Evolutionary conservation across 2,797 vertebrate genomes (phyloP).

Genomic region (Columba guinea): DNA sequence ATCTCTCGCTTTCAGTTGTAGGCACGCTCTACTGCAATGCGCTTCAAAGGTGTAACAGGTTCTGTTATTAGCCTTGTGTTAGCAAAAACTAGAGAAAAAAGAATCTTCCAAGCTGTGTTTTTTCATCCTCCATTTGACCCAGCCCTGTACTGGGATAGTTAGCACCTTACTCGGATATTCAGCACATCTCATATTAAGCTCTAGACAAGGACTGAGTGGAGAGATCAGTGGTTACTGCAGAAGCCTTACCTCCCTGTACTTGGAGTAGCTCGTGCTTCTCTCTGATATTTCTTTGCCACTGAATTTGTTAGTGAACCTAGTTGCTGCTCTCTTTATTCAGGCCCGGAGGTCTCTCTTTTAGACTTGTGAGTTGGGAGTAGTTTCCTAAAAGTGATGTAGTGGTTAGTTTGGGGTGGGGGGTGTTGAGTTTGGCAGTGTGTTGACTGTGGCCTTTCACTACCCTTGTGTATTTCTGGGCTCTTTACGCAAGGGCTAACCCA

Average conservation of each 20-base stretch:
- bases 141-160: not conserved
- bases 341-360: not conserved
- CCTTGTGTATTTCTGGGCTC: not conserved
- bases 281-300: not conserved
- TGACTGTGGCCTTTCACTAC: not conserved
- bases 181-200: not conserved
- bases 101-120: not conserved
- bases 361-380: not conserved
- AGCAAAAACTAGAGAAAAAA: not conserved
- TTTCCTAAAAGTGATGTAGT: not conserved
- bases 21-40: not conserved
- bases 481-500: not conserved
- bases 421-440: not conserved
- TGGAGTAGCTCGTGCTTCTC: not conserved
- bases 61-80: not conserved
- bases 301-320: not conserved
- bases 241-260: fast-evolving
- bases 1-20: not conserved
- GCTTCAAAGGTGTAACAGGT: not conserved
- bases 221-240: not conserved
- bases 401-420: not conserved
- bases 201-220: not conserved
- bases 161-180: not conserved
- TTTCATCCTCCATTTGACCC: not conserved
- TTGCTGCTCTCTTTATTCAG: not conserved